These are phyloP conservation scores for Tetragonula carbonaria DNA, from an alignment of 2,888 invertebrate species.

Conservation along the genomic window DNA sequence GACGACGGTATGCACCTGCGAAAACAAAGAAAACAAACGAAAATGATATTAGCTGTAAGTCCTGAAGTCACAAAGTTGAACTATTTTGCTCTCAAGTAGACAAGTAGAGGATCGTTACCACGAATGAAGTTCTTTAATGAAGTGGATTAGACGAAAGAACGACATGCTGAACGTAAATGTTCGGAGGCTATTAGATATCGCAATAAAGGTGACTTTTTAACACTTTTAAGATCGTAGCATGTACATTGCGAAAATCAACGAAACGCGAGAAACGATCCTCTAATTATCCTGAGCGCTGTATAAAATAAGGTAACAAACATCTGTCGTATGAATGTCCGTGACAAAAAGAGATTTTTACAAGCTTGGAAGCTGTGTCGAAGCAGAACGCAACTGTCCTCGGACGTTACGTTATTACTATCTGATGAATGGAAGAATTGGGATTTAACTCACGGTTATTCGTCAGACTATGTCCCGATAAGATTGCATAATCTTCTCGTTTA, in stretches of 20 bases:
- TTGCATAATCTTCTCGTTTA: slow-evolving; percentile 13
- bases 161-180: too few species aligned
- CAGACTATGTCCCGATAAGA: slow-evolving; percentile 19
- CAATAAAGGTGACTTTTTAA: background rate
- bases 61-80: background rate
- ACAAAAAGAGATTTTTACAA: background rate
- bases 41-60: background rate
- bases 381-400: background rate
- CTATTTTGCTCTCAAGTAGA: background rate
- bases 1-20: slow-evolving; percentile 49
- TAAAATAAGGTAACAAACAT: background rate
- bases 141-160: too few species aligned
- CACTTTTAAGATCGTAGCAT: background rate
- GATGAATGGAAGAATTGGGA: slow-evolving; percentile 11
- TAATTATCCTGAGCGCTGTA: background rate
- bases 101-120: background rate
- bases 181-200: background rate
- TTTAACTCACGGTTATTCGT: background rate
- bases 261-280: background rate
- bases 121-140: too few species aligned
- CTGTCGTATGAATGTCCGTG: background rate
- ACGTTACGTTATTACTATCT: background rate
- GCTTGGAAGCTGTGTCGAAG: background rate
- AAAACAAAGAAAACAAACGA: slow-evolving; percentile 3
- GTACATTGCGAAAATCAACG: background rate